Percentiles rank a stretch among this genome's conserved stretches.
Evolutionary conservation across 2,113 vertebrate genomes (phyloP).

Genomic region (Phainopepla nitens): DNA sequence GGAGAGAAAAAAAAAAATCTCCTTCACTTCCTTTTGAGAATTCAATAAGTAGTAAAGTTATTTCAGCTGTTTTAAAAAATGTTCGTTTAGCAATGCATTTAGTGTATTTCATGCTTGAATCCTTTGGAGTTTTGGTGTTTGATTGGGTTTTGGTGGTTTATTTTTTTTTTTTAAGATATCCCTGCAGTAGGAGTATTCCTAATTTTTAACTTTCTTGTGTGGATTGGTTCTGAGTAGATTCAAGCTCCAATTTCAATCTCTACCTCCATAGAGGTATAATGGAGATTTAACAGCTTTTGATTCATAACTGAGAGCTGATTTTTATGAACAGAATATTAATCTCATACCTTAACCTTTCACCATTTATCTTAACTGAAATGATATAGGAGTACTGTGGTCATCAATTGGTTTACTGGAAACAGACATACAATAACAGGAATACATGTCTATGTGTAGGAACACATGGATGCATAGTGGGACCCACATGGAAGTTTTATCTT

Average conservation of each 20-base stretch:
- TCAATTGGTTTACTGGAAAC: neutral
- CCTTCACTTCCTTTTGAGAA: neutral
- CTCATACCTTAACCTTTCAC: neutral
- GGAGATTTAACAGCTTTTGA: neutral
- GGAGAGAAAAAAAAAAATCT: neutral
- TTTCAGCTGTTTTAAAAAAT: neutral
- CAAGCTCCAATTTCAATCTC: neutral
- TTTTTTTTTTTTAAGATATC: neutral
- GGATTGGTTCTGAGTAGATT: neutral
- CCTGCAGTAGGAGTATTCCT: neutral
- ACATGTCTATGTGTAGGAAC: neutral
- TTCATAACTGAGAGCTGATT: neutral
- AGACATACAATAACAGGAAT: neutral
- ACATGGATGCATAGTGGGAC: neutral
- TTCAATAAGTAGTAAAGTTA: neutral
- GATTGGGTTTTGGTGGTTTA: neutral
- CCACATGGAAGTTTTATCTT: neutral
- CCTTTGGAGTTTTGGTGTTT: neutral
- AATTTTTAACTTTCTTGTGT: neutral
- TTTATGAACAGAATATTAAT: neutral
- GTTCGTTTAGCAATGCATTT: neutral
- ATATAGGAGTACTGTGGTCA: neutral
- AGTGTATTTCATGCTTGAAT: neutral
- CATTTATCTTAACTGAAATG: neutral
- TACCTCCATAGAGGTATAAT: neutral